Evolutionary conservation across 2,888 invertebrate species (phyloP).

Genomic region (Xanthorhoe spadicearia): DNA sequence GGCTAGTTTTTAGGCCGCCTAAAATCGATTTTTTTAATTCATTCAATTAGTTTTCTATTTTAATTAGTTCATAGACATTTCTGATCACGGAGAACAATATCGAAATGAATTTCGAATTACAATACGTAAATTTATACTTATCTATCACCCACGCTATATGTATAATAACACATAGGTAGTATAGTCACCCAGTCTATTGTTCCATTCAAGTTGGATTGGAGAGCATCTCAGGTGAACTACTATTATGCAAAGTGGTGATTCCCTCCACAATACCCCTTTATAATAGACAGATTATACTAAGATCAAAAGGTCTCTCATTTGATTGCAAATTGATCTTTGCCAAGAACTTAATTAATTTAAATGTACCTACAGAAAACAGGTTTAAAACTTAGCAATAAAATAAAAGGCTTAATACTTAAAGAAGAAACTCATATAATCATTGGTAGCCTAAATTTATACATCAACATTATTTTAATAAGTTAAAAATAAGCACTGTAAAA

Average conservation of each 20-base stretch:
- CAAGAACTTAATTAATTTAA: slow-evolving; percentile 30
- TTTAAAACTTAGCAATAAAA: slow-evolving; percentile 1
- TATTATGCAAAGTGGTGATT: slow-evolving; percentile 46
- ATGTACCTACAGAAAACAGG: neutral
- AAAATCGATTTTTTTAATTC: too few species aligned
- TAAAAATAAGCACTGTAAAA: neutral
- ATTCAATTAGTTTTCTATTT: too few species aligned
- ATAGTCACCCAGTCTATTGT: slow-evolving; percentile 37
- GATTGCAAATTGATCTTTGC: slow-evolving; percentile 44
- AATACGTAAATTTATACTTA: neutral
- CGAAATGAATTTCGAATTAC: neutral
- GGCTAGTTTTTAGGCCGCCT: too few species aligned
- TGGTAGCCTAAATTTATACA: neutral
- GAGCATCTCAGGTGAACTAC: slow-evolving; percentile 45
- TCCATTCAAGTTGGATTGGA: slow-evolving; percentile 40
- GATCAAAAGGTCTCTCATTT: slow-evolving; percentile 46
- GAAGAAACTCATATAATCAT: too few species aligned
- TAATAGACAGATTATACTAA: slow-evolving; percentile 22
- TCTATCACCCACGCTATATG: neutral
- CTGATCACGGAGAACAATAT: neutral
- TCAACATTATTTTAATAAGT: neutral
- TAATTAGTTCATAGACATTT: too few species aligned
- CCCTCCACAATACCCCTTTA: slow-evolving; percentile 34
- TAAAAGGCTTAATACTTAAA: neutral
- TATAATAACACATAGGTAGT: slow-evolving; percentile 8